Evolutionary conservation across 1,140 invertebrate genomes (phyloP).

Genomic region (Leucophenga varia): DNA sequence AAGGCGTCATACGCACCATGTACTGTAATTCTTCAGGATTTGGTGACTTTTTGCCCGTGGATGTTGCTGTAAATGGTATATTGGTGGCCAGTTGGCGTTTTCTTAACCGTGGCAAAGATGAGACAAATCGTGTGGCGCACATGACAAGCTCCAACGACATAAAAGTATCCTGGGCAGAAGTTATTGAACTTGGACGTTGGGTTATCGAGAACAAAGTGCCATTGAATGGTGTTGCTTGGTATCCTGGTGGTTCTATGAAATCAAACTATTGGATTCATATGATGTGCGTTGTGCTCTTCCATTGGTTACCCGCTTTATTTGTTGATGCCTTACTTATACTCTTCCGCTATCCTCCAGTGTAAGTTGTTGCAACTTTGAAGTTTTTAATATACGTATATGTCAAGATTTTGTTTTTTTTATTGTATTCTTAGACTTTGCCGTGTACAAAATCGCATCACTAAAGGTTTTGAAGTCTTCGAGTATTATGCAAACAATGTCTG

Average conservation of each 20-base stretch:
- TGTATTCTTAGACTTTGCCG: slow-evolving; percentile 65
- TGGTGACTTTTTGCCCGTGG: slow-evolving; percentile 73
- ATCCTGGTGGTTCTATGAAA: slow-evolving; percentile 88
- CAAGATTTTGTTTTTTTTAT: background rate
- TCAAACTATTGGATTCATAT: slow-evolving; percentile 72
- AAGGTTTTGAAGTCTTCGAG: slow-evolving; percentile 82
- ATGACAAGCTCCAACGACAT: slow-evolving; percentile 76
- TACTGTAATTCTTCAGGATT: slow-evolving; percentile 61
- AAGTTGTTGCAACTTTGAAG: slow-evolving; percentile 53
- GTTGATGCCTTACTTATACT: slow-evolving; percentile 75
- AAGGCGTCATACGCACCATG: slow-evolving; percentile 74
- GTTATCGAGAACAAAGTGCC: slow-evolving; percentile 73
- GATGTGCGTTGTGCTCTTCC: slow-evolving; percentile 79
- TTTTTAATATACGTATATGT: background rate
- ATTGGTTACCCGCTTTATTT: slow-evolving; percentile 80
- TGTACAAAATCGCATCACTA: slow-evolving; percentile 74
- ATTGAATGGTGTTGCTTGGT: slow-evolving; percentile 80
- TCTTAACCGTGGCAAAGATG: slow-evolving; percentile 35
- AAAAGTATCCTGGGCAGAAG: slow-evolving; percentile 79
- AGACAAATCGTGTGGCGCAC: slow-evolving; percentile 64
- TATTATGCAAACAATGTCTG: slow-evolving; percentile 85
- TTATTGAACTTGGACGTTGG: slow-evolving; percentile 79
- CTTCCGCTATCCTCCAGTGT: slow-evolving; percentile 81
- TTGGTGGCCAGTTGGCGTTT: slow-evolving; percentile 72
- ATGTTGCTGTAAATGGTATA: slow-evolving; percentile 76